phyloP scores from a whole-genome alignment of 2,113 vertebrate genomes.

The Tachysurus fulvidraco region DNA sequence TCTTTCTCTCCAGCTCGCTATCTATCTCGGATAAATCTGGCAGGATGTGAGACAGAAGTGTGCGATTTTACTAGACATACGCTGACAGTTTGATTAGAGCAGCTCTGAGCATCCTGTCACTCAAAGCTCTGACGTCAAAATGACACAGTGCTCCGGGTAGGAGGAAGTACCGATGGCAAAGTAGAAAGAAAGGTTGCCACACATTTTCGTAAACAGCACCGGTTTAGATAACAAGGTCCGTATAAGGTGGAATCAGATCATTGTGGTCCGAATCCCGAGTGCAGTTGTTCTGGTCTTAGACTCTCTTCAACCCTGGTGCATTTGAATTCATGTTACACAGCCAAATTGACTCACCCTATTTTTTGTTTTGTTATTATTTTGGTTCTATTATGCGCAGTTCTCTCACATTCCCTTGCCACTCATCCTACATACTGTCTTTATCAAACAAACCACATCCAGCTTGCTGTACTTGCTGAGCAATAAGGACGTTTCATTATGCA shows the following conservation, averaged over 20 bases:
- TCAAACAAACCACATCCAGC: no score
- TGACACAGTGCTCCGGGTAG: slow-evolving; percentile 65
- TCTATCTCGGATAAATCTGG: slow-evolving; percentile 68
- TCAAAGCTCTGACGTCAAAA: slow-evolving; percentile 64
- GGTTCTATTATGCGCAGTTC: no score
- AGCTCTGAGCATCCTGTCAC: slow-evolving; percentile 72
- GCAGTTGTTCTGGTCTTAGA: no score
- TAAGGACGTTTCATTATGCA: not conserved
- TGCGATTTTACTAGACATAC: slow-evolving; percentile 69
- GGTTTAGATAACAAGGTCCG: not conserved
- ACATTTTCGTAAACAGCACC: not conserved
- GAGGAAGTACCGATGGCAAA: slow-evolving; percentile 24
- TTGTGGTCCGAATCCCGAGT: not conserved
- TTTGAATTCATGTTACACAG: no score
- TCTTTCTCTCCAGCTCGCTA: not conserved
- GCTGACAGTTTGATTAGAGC: slow-evolving; percentile 78
- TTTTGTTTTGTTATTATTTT: no score
- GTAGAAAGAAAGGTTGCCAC: not conserved
- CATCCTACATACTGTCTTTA: no score
- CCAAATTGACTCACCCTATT: no score
- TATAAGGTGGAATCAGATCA: not conserved
- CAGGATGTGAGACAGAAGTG: slow-evolving; percentile 40
- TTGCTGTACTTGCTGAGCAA: no score
- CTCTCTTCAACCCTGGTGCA: no score
- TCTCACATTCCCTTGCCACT: no score